Evolutionary conservation across 2,113 vertebrate genomes (phyloP).

Genomic region (Colossoma macropomum): DNA sequence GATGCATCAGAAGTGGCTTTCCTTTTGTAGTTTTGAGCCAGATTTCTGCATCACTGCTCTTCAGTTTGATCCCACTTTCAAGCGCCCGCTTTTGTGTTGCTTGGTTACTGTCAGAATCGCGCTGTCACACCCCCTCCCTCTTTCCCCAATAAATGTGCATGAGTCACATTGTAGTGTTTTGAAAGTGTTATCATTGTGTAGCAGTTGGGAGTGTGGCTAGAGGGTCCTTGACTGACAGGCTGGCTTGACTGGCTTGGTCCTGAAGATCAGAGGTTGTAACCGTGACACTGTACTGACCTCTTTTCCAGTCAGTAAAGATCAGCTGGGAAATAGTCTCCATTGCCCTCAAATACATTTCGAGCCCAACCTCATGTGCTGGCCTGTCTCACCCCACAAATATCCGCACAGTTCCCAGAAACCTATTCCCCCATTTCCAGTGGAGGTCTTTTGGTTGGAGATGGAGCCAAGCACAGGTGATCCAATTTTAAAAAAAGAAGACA

Average conservation of each 20-base stretch:
- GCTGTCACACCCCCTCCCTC: neutral
- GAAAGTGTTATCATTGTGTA: constrained; percentile 19
- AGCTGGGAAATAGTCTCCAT: constrained; percentile 45
- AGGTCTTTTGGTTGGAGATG: constrained; percentile 27
- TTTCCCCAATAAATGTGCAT: neutral
- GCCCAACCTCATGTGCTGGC: constrained; percentile 1
- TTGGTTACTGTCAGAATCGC: constrained; percentile 2
- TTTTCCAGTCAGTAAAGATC: constrained; percentile 46
- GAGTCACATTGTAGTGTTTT: neutral
- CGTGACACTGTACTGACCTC: constrained; percentile 8
- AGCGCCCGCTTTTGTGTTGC: constrained; percentile 15
- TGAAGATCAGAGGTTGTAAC: constrained; percentile 46
- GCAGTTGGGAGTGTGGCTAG: neutral
- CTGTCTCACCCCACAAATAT: constrained; percentile 34
- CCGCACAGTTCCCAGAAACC: constrained; percentile 51
- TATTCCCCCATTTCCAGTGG: constrained; percentile 37
- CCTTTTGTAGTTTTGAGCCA: neutral
- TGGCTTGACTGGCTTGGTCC: neutral
- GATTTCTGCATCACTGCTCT: neutral
- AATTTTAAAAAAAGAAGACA: constrained; percentile 48
- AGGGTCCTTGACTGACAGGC: constrained; percentile 23
- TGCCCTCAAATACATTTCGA: constrained; percentile 40
- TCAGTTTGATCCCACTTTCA: neutral
- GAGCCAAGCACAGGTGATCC: constrained; percentile 41
- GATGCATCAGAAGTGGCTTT: neutral